phyloP scores from a whole-genome alignment of 1,140 invertebrate species.

The Lepidurus couesii region DNA sequence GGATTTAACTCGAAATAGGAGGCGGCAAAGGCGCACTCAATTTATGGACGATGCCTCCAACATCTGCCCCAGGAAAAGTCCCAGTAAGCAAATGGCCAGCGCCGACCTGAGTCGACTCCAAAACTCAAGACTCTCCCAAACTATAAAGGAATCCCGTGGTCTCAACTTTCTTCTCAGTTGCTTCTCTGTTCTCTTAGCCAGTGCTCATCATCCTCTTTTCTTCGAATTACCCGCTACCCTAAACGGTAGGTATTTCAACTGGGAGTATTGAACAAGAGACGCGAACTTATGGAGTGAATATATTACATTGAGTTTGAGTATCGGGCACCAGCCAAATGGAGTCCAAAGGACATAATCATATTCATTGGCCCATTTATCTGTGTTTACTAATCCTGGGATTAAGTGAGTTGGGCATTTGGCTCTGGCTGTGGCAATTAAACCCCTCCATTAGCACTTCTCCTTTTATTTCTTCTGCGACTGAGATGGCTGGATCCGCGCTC shows the following conservation, averaged over 20 bases:
- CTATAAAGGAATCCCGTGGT: constrained; percentile 6
- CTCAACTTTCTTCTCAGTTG: neutral
- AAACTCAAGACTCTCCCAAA: neutral
- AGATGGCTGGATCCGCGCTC: neutral
- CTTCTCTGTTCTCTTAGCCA: neutral
- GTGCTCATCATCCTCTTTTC: neutral
- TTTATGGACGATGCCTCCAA: constrained; percentile 14
- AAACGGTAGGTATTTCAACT: neutral
- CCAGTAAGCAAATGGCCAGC: neutral
- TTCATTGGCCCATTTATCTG: constrained; percentile 7
- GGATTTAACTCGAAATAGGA: neutral
- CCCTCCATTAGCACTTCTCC: neutral
- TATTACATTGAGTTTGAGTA: neutral
- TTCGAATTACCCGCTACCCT: neutral
- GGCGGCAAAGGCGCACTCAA: neutral
- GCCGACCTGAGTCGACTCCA: constrained; percentile 13
- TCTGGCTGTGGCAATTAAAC: constrained; percentile 17
- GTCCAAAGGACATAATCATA: neutral
- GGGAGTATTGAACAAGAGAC: neutral
- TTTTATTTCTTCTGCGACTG: neutral
- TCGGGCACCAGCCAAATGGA: neutral
- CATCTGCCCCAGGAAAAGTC: neutral
- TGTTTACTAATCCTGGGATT: neutral
- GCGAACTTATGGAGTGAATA: neutral
- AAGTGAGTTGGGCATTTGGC: constrained; percentile 9